These are phyloP conservation scores for Rhynchomys soricoides DNA, from an alignment of 2,113 vertebrate species.

Conservation along the genomic window DNA sequence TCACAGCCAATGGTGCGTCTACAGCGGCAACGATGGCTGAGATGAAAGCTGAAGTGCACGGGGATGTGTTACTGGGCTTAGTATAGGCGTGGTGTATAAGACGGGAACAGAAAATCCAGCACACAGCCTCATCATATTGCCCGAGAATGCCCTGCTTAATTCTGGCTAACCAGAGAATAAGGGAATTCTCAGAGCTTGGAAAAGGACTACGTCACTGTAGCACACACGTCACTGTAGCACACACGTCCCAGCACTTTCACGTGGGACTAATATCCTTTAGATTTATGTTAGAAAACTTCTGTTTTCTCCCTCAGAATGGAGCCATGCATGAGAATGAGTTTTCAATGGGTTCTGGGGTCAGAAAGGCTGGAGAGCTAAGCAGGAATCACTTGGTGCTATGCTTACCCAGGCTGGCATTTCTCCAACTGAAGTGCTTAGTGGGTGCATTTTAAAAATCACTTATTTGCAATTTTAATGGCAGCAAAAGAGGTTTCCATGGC, in stretches of 20 bases:
- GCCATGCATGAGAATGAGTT: not conserved
- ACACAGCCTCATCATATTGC: not conserved
- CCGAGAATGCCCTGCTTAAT: not conserved
- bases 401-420: not conserved
- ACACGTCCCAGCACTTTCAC: not conserved
- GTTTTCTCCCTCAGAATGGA: slow-evolving; percentile 33
- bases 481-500: not conserved
- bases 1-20: not conserved
- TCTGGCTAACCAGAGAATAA: not conserved
- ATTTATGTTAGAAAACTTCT: slow-evolving; percentile 13
- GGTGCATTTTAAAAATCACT: not conserved
- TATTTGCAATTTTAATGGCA: not conserved
- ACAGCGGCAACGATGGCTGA: not conserved
- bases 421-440: not conserved
- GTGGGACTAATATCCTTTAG: not conserved
- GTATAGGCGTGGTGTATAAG: not conserved
- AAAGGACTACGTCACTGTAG: not conserved
- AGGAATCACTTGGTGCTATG: not conserved
- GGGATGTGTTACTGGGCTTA: slow-evolving; percentile 7
- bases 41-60: not conserved
- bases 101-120: not conserved
- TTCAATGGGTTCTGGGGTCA: not conserved
- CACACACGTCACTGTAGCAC: too few species aligned
- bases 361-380: not conserved
- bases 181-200: not conserved